These are phyloP conservation scores for Sitodiplosis mosellana DNA, from an alignment of 1,140 invertebrate genomes.

Conservation along the genomic window DNA sequence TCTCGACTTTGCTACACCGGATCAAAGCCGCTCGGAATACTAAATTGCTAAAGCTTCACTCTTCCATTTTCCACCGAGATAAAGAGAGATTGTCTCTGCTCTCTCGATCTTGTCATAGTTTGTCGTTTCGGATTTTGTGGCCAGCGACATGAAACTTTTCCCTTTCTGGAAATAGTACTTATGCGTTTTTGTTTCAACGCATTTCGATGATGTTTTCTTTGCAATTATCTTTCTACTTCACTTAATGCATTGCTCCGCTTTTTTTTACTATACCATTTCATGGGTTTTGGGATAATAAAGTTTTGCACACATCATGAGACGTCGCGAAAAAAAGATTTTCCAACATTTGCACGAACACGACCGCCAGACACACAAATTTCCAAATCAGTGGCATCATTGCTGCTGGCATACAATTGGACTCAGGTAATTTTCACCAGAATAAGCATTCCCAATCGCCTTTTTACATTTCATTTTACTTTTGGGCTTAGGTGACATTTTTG, in stretches of 20 bases:
- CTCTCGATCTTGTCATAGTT: not conserved
- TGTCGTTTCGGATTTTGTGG: not conserved
- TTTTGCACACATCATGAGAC: slow-evolving; percentile 72
- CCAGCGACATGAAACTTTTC: not conserved
- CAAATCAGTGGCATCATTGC: slow-evolving; percentile 64
- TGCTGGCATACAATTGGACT: slow-evolving; percentile 63
- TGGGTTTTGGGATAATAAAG: slow-evolving; percentile 30
- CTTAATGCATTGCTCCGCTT: not conserved
- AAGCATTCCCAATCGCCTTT: not conserved
- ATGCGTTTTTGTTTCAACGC: not conserved
- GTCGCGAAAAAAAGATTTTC: slow-evolving; percentile 70
- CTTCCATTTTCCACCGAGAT: not conserved
- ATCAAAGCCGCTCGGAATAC: too few species aligned
- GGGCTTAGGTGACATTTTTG: slow-evolving; percentile 44
- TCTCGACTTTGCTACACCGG: not conserved
- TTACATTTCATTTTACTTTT: not conserved
- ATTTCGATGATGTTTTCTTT: not conserved
- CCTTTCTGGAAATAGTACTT: not conserved
- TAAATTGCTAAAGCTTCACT: not conserved
- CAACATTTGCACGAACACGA: slow-evolving; percentile 81
- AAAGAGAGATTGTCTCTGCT: too few species aligned
- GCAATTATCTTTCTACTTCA: not conserved
- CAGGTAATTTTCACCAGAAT: slow-evolving; percentile 31
- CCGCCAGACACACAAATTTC: slow-evolving; percentile 87
- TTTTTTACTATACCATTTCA: slow-evolving; percentile 1